Evolutionary conservation across 2,113 vertebrate species (phyloP).

Genomic region (Anolis sagrei): DNA sequence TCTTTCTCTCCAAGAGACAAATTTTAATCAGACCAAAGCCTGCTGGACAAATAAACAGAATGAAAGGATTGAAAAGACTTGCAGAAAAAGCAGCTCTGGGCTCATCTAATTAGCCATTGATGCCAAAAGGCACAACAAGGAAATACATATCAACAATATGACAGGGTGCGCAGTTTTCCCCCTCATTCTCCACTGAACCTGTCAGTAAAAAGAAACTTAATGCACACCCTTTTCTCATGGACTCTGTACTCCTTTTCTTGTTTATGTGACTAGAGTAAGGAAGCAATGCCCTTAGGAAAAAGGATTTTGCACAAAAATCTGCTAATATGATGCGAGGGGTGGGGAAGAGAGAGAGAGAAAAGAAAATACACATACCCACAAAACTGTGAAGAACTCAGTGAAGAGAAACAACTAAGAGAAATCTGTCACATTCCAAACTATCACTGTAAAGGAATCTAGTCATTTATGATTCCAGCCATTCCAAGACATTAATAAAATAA

Average conservation of each 20-base stretch:
- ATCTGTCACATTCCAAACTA: not conserved
- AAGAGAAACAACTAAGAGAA: not conserved
- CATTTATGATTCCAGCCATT: not conserved
- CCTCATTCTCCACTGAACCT: constrained; percentile 48
- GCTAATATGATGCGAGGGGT: constrained; percentile 21
- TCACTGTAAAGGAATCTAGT: not conserved
- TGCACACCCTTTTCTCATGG: constrained; percentile 31
- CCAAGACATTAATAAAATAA: not conserved
- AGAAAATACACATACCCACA: not conserved
- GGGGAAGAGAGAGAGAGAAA: not conserved
- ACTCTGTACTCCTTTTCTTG: constrained; percentile 29
- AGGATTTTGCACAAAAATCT: constrained; percentile 30
- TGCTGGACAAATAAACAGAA: constrained; percentile 67
- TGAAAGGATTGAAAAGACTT: constrained; percentile 60
- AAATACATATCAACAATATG: constrained; percentile 47
- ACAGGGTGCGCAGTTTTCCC: constrained; percentile 23
- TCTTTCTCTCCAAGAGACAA: constrained; percentile 40
- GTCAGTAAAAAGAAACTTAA: constrained; percentile 61
- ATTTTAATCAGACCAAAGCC: constrained; percentile 62
- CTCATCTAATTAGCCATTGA: constrained; percentile 56
- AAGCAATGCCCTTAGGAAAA: constrained; percentile 52
- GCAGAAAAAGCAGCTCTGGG: constrained; percentile 64
- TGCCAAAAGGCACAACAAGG: constrained; percentile 68
- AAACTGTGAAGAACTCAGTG: not conserved
- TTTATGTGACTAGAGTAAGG: constrained; percentile 42